Percentiles rank a stretch among this genome's conserved stretches.
Conservation (phyloP, 2,113 vertebrate species). For the Hippocampus barbouri region DNA sequence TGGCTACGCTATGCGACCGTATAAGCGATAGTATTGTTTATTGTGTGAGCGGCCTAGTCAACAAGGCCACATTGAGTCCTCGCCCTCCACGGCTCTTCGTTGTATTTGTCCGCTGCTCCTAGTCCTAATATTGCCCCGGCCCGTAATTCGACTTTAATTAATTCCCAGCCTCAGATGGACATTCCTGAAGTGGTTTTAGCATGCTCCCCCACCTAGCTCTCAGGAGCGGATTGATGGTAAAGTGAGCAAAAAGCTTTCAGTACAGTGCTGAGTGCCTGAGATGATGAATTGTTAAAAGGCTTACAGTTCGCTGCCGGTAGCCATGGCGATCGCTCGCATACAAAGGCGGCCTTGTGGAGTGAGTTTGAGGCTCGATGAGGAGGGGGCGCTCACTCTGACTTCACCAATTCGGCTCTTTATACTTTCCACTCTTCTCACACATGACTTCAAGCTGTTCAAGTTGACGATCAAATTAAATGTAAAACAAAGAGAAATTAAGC, state of each 20-base stretch:
- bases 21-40: conserved; percentile 19
- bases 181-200: conserved; percentile 57
- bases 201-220: conserved; percentile 34
- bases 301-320: conserved; percentile 80
- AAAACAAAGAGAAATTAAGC: too few relatives aligned
- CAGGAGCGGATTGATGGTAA: conserved; percentile 48
- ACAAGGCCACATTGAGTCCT: conserved; percentile 43
- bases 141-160: conserved; percentile 79
- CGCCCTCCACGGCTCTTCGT: conserved; percentile 38
- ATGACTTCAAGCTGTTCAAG: too few relatives aligned
- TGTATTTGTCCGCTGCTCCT: conserved; percentile 41
- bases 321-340: conserved; percentile 80
- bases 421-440: conserved; percentile 22
- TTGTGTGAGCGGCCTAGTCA: conserved; percentile 10
- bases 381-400: conserved; percentile 49
- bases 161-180: conserved; percentile 65
- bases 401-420: conserved; percentile 56
- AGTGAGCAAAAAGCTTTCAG: conserved; percentile 60
- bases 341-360: conserved; percentile 77
- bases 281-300: conserved; percentile 85
- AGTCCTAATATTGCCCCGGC: conserved; percentile 51
- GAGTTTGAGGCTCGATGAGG: conserved; percentile 49
- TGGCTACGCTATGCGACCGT: not conserved
- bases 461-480: too few relatives aligned
- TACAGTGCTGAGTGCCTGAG: conserved; percentile 62